A percentile compares a stretch with the other conserved stretches of the same genome.
These are phyloP conservation scores for Lutraria lutraria DNA, from an alignment of 2,888 invertebrate species.

Conservation along the genomic window DNA sequence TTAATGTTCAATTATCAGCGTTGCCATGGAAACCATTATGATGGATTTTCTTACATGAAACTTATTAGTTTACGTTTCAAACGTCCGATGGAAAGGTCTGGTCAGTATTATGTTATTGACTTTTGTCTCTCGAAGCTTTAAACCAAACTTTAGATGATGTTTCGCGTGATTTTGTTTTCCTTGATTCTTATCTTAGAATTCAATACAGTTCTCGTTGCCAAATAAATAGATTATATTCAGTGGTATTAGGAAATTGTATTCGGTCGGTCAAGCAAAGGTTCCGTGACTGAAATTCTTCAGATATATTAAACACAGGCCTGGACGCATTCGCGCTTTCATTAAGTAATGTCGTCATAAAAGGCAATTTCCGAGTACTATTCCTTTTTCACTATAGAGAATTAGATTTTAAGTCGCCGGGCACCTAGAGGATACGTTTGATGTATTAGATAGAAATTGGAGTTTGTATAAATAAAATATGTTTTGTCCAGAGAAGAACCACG, in stretches of 20 bases:
- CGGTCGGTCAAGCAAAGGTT: constrained; percentile 64
- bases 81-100: constrained; percentile 53
- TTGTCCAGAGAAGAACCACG: constrained; percentile 45
- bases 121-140: constrained; percentile 55
- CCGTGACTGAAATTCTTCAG: constrained; percentile 67
- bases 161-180: constrained; percentile 57
- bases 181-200: constrained; percentile 59
- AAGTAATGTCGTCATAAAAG: constrained; percentile 62
- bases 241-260: constrained; percentile 62
- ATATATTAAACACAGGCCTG: constrained; percentile 59
- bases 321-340: constrained; percentile 57
- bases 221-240: constrained; percentile 71
- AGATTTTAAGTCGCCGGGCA: constrained; percentile 44
- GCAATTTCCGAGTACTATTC: constrained; percentile 51
- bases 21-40: constrained; percentile 68
- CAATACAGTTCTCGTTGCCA: constrained; percentile 64
- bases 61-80: constrained; percentile 73
- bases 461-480: constrained; percentile 60
- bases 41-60: constrained; percentile 70
- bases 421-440: constrained; percentile 48
- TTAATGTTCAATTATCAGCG: constrained; percentile 73
- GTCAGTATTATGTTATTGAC: constrained; percentile 61
- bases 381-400: constrained; percentile 41
- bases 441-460: constrained; percentile 55
- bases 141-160: constrained; percentile 67